phyloP scores from a whole-genome alignment of 2,888 invertebrate species.

The Caenorhabditis sulstoni region DNA sequence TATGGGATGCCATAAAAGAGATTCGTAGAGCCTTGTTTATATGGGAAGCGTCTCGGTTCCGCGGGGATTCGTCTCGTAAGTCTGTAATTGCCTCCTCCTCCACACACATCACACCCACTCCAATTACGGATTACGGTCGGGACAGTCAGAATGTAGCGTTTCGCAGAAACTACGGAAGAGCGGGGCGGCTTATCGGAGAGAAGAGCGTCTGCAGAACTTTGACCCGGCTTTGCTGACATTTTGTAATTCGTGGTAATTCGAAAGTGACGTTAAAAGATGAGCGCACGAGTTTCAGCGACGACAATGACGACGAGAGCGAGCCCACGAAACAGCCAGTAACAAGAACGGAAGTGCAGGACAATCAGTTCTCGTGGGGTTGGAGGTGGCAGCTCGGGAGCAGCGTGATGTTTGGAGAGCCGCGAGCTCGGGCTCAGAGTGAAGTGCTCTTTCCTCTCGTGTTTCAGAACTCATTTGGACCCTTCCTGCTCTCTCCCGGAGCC shows the following conservation, averaged over 20 bases:
- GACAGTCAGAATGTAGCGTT: slow-evolving; percentile 20
- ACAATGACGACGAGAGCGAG: not conserved
- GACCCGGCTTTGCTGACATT: slow-evolving; percentile 41
- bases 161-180: slow-evolving; percentile 6
- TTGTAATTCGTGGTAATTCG: slow-evolving; percentile 17
- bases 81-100: slow-evolving; percentile 3
- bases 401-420: slow-evolving; percentile 33
- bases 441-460: slow-evolving; percentile 18
- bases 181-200: slow-evolving; percentile 2
- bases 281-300: too few species aligned
- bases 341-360: too few species aligned
- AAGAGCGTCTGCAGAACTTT: slow-evolving; percentile 27
- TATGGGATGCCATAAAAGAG: slow-evolving; percentile 39
- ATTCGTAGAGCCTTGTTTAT: slow-evolving; percentile 22
- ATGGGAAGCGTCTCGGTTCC: slow-evolving; percentile 12
- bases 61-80: slow-evolving; percentile 16
- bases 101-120: not conserved
- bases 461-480: slow-evolving; percentile 7
- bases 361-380: not conserved
- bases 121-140: slow-evolving; percentile 4
- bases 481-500: not conserved
- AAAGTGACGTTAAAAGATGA: slow-evolving; percentile 22
- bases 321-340: too few species aligned
- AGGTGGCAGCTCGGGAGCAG: not conserved
- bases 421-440: slow-evolving; percentile 17